Evolutionary conservation across 30 jellyfish, hydroid and myxozoan species (phyloP).

Genomic region (Aurelia aurita): DNA sequence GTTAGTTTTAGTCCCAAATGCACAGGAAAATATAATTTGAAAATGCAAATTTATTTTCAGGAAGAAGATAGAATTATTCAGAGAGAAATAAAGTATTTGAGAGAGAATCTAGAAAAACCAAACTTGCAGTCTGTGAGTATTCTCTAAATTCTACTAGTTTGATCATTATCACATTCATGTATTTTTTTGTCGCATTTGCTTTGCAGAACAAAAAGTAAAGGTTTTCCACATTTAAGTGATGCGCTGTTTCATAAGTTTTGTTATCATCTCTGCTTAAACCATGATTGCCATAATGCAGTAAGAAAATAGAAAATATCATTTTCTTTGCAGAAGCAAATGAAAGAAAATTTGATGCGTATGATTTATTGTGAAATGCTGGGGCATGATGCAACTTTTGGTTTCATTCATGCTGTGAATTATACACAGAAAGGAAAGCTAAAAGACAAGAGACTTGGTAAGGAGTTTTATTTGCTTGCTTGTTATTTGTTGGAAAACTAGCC

Average conservation of each 20-base stretch:
- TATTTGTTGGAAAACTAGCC: too few species aligned
- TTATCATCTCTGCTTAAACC: too few species aligned
- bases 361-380: constrained; percentile 95
- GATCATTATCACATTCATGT: too few species aligned
- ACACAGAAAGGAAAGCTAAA: constrained; percentile 76
- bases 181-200: too few species aligned
- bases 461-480: too few species aligned
- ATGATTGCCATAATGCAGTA: too few species aligned
- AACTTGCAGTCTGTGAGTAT: background rate
- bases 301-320: background rate
- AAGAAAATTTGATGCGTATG: constrained; percentile 81
- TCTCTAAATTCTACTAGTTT: too few species aligned
- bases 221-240: too few species aligned
- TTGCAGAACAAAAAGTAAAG: too few species aligned
- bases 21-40: too few species aligned
- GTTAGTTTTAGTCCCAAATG: too few species aligned
- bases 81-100: constrained; percentile 53
- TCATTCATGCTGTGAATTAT: constrained; percentile 88
- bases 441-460: constrained; percentile 88
- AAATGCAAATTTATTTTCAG: constrained; percentile 29
- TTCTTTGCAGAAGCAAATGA: constrained; percentile 80
- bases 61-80: constrained; percentile 77
- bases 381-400: constrained; percentile 90
- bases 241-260: too few species aligned
- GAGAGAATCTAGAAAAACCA: constrained; percentile 60